Evolutionary conservation across 2,888 invertebrate genomes (phyloP), one percentile per base, ranked within the genome.

Genomic region (Drosophila lutescens): DNA sequence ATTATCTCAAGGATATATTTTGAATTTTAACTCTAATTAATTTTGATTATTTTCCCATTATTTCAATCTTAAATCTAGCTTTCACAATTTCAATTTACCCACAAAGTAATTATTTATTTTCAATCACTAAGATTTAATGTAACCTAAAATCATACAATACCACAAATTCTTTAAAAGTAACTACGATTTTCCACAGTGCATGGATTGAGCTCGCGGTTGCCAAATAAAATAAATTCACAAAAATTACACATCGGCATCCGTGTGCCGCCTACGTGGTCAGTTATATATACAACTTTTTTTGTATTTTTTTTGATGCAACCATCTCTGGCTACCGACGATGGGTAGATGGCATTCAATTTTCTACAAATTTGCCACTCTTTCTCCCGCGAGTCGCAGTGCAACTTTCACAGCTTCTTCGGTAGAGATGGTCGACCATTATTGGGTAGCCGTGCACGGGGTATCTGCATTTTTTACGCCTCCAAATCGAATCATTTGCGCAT

Each of bases 401-500:
- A 77, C 85, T 86, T 86, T 86, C 88, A 86, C 85, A 88, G 85
- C 85, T 86, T 86, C 85, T 88, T 86, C 85, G 86, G 85, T 78
- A 87, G 86, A 86, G 67, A 57, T 30, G 38, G n/a, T 26, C 23
- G 41, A 46, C 70, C 67, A 87, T 84, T 84, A 87, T 85, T 87
- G 83, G 80, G 83, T 82, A 83, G 83, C 83, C 40, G 56, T 61
- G 62, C 62, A 63, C 62, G 62, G 62, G 62, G 62, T 57, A 65
- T 63, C 74, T 76, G 80, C 80, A 86, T 85, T 86, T 80, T 74
- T 66, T 80, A 86, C 84, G 84, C 84, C 85, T 80, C 76, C 79
- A 86, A 85, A 86, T 85, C 87, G 80, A 89, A 79, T 86, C 85
- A 90, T 90, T 90, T 90, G 82, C 88, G 83, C 87, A 86, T 90